These are phyloP conservation scores for Lasioglossum leucozonium DNA, from an alignment of 2,888 invertebrate genomes.

Conservation along the genomic window DNA sequence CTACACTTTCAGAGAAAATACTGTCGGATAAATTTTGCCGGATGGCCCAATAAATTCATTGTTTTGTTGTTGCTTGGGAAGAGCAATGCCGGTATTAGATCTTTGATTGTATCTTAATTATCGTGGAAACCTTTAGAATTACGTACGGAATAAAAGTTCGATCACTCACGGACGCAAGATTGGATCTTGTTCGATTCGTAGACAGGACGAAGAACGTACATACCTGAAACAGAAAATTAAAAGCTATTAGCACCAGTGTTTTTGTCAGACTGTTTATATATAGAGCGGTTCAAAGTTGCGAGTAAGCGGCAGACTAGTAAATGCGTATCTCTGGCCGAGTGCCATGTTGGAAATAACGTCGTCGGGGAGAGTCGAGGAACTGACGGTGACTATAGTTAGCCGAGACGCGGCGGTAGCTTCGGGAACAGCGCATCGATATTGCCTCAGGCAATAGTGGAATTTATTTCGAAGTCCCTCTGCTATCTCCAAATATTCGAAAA, in stretches of 20 bases:
- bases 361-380: slow-evolving; percentile 74
- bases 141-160: background rate
- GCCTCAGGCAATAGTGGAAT: background rate
- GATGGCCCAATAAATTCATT: background rate
- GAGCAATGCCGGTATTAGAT: background rate
- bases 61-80: background rate
- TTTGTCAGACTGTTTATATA: slow-evolving; percentile 33
- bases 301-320: slow-evolving; percentile 64
- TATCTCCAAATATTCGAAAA: background rate
- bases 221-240: slow-evolving; percentile 66
- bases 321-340: slow-evolving; percentile 68
- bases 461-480: background rate
- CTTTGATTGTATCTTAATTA: background rate
- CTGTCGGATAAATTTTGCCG: background rate
- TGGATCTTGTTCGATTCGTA: background rate
- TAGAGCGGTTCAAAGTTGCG: slow-evolving; percentile 64
- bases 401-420: slow-evolving; percentile 68
- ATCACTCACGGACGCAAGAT: slow-evolving; percentile 33
- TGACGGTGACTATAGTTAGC: slow-evolving; percentile 78
- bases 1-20: background rate
- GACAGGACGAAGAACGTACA: slow-evolving; percentile 36
- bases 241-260: slow-evolving; percentile 30
- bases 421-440: slow-evolving; percentile 66
- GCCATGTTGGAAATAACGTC: slow-evolving; percentile 74
- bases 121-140: background rate